These are phyloP conservation scores for Spilosoma lubricipeda DNA, from an alignment of 2,888 invertebrate genomes.

Conservation along the genomic window DNA sequence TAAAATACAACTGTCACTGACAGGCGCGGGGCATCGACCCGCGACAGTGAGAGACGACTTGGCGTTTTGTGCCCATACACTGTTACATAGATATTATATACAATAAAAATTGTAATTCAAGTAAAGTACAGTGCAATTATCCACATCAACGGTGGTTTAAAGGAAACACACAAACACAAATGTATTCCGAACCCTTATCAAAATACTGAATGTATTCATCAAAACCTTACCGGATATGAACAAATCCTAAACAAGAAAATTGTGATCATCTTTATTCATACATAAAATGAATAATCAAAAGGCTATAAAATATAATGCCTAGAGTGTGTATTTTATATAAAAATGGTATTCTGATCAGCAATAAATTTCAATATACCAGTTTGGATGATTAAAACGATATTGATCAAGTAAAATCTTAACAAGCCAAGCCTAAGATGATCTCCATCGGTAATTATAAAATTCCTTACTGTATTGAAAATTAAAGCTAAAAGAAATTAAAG, in stretches of 20 bases:
- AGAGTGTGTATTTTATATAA: conserved; percentile 29
- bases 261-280: neutral
- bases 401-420: conserved; percentile 43
- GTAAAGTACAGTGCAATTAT: too few relatives aligned
- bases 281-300: conserved; percentile 16
- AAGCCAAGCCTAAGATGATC: conserved; percentile 37
- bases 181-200: too few relatives aligned
- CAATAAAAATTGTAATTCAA: too few relatives aligned
- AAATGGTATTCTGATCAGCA: conserved; percentile 29
- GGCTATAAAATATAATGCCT: conserved; percentile 17
- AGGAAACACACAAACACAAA: too few relatives aligned
- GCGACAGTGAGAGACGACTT: too few relatives aligned
- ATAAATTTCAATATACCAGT: conserved; percentile 47
- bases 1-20: too few relatives aligned
- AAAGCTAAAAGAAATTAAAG: conserved; percentile 23
- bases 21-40: too few relatives aligned
- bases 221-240: neutral
- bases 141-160: too few relatives aligned
- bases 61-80: too few relatives aligned
- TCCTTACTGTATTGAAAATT: conserved; percentile 41
- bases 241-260: neutral
- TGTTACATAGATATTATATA: too few relatives aligned
- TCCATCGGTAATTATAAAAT: conserved; percentile 43
- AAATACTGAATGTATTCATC: neutral
- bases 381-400: conserved; percentile 43